phyloP scores from a whole-genome alignment of 2,888 invertebrate species.

The Gymnoscelis rufifasciata region DNA sequence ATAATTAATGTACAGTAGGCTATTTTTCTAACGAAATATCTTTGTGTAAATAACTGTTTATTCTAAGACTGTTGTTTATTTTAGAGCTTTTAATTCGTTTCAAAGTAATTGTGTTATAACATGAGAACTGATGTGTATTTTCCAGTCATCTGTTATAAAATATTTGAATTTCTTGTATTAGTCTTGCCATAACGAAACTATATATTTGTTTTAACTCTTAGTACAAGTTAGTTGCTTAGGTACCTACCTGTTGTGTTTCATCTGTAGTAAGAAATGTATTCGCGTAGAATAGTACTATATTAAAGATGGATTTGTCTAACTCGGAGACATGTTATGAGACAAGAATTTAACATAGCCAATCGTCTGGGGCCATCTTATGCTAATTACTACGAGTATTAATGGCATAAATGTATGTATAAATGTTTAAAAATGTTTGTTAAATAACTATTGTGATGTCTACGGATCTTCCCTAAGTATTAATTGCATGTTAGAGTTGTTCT shows the following conservation, averaged over 20 bases:
- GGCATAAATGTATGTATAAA: slow-evolving; percentile 17
- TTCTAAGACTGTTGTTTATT: slow-evolving; percentile 78
- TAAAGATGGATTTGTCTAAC: neutral
- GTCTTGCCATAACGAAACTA: slow-evolving; percentile 44
- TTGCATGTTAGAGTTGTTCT: slow-evolving; percentile 9
- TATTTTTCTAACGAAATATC: slow-evolving; percentile 67
- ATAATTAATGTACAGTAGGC: slow-evolving; percentile 67
- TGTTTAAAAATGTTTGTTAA: slow-evolving; percentile 32
- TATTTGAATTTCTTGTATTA: slow-evolving; percentile 25
- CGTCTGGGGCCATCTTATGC: slow-evolving; percentile 18
- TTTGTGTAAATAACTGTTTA: slow-evolving; percentile 76
- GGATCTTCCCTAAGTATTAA: slow-evolving; percentile 22
- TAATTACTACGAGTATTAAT: slow-evolving; percentile 14
- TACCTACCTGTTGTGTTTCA: slow-evolving; percentile 11
- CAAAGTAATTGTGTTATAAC: slow-evolving; percentile 50
- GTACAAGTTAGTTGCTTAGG: slow-evolving; percentile 31
- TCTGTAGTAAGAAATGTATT: slow-evolving; percentile 3
- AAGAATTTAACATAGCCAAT: slow-evolving; percentile 9
- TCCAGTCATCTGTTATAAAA: slow-evolving; percentile 61
- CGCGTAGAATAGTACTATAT: neutral
- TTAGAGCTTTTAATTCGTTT: slow-evolving; percentile 76
- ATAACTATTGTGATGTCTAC: slow-evolving; percentile 26
- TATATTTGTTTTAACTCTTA: slow-evolving; percentile 35
- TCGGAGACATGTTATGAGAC: neutral
- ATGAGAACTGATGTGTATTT: slow-evolving; percentile 61